Percentiles rank a stretch among this genome's conserved stretches.
Evolutionary conservation across 2,888 invertebrate species (phyloP).

Genomic region (Alviniconcha strummeri): DNA sequence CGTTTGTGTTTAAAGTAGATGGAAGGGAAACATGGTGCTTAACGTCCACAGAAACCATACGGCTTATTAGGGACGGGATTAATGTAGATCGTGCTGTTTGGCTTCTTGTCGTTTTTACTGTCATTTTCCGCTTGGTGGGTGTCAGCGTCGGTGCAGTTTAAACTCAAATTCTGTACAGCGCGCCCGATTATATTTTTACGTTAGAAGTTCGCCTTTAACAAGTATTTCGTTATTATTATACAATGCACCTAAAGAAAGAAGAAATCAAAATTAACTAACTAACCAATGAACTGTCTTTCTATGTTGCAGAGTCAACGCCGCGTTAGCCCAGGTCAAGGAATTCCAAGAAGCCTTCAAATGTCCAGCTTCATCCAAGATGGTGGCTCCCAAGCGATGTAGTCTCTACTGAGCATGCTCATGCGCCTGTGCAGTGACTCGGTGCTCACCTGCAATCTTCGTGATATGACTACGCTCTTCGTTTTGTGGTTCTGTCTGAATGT

Average conservation of each 20-base stretch:
- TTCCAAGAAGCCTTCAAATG: slow-evolving; percentile 46
- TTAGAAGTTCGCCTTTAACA: neutral
- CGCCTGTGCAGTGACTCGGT: neutral
- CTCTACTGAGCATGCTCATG: slow-evolving; percentile 28
- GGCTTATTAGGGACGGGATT: no score
- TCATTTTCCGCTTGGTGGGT: no score
- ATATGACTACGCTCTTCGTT: neutral
- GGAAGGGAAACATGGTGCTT: no score
- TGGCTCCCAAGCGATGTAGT: slow-evolving; percentile 37
- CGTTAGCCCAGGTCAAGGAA: slow-evolving; percentile 43
- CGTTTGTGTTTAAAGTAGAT: no score
- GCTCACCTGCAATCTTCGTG: neutral
- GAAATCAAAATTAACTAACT: no score
- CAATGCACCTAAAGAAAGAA: neutral
- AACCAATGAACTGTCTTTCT: neutral
- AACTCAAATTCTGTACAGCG: no score
- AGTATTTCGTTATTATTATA: neutral
- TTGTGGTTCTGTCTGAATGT: no score
- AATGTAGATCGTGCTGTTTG: no score
- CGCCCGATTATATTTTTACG: no score
- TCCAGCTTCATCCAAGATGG: slow-evolving; percentile 36
- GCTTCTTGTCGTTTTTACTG: no score
- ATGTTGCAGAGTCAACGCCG: slow-evolving; percentile 44
- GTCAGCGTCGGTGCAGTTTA: no score
- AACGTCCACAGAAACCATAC: no score